A percentile compares a stretch with the other conserved stretches of the same genome.
phyloP scores from a whole-genome alignment of 2,113 vertebrate species.

The Amphilophus citrinellus region DNA sequence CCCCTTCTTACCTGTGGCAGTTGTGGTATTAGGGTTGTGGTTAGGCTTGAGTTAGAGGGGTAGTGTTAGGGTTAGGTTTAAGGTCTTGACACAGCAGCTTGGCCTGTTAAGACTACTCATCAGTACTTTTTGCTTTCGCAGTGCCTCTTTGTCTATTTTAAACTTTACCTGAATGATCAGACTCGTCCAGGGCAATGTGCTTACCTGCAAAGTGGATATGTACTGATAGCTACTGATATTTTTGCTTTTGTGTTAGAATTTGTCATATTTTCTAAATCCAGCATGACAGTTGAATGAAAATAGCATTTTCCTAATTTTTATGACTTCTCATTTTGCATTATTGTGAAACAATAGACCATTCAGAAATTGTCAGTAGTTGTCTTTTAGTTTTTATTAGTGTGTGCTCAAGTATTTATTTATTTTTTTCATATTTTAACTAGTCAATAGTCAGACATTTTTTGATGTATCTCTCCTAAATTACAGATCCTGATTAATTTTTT shows the following conservation, averaged over 20 bases:
- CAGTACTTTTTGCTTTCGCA: not conserved
- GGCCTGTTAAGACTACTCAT: not conserved
- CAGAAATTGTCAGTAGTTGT: not conserved
- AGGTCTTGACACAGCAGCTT: not conserved
- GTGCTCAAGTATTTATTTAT: not conserved
- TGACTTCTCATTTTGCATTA: not conserved
- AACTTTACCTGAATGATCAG: not conserved
- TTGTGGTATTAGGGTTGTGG: not conserved
- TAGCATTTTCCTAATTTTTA: not conserved
- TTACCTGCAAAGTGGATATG: not conserved
- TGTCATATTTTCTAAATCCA: not conserved
- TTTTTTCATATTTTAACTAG: not conserved
- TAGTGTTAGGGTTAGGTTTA: too few species aligned
- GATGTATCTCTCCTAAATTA: fast-evolving
- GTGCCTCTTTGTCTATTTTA: not conserved
- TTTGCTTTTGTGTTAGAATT: not conserved
- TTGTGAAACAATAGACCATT: too few species aligned
- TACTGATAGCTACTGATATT: not conserved
- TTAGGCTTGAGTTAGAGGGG: not conserved
- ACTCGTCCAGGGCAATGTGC: not conserved
- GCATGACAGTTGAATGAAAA: fast-evolving
- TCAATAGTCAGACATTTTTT: not conserved
- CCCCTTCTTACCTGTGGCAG: not conserved
- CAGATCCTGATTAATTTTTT: fast-evolving
- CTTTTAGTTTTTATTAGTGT: not conserved